A percentile compares a stretch with the other conserved stretches of the same genome.
Conservation (phyloP, 2,113 vertebrate genomes). For the Carassius auratus region DNA sequence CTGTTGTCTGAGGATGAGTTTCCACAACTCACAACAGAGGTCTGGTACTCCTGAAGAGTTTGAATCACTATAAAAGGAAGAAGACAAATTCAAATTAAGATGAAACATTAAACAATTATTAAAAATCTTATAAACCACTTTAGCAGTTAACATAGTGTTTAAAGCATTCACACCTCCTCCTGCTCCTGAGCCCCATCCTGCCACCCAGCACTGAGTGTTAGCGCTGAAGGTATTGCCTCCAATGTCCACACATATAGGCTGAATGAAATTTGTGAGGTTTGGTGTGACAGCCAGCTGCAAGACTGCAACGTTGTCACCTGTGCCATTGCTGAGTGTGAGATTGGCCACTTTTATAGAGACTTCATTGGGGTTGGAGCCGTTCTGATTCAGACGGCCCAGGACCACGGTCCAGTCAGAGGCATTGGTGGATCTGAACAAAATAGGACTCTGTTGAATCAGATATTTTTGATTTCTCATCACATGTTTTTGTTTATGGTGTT, state of each 20-base stretch:
- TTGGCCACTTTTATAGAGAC: slow-evolving; percentile 47
- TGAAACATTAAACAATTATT: too few species aligned
- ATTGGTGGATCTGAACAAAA: slow-evolving; percentile 41
- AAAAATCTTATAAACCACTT: background rate
- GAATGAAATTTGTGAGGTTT: slow-evolving; percentile 52
- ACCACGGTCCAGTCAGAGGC: slow-evolving; percentile 57
- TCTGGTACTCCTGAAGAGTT: slow-evolving; percentile 49
- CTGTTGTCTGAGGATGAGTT: slow-evolving; percentile 40
- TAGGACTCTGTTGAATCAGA: background rate
- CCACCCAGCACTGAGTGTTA: slow-evolving; percentile 56
- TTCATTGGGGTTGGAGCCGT: slow-evolving; percentile 49
- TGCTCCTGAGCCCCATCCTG: slow-evolving; percentile 57
- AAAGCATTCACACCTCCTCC: slow-evolving; percentile 33
- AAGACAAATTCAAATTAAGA: background rate
- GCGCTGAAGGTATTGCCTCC: background rate
- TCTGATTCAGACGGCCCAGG: slow-evolving; percentile 58
- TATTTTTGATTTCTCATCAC: background rate
- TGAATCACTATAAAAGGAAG: slow-evolving; percentile 36
- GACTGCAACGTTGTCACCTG: slow-evolving; percentile 54
- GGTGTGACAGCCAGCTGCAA: slow-evolving; percentile 43
- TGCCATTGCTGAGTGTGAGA: slow-evolving; percentile 50
- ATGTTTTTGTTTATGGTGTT: background rate
- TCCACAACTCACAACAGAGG: slow-evolving; percentile 46
- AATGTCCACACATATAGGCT: slow-evolving; percentile 60
- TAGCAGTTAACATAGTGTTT: background rate